Percentiles rank a stretch among this genome's conserved stretches.
Conservation (phyloP, 23 tunicate genomes). For the Halocynthia aurantium region DNA sequence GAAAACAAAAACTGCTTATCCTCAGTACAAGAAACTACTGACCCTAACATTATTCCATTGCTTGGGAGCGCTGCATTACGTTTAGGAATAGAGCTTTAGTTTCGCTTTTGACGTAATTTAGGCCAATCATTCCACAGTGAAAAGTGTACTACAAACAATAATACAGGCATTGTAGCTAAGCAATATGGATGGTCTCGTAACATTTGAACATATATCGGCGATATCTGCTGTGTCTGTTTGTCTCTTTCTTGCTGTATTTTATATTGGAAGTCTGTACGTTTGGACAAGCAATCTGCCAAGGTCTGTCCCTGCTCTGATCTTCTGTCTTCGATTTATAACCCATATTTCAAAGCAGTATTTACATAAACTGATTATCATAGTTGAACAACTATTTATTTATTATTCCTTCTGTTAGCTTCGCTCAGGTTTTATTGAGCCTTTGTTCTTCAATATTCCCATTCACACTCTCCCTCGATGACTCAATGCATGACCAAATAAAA, state of each 20-base stretch:
- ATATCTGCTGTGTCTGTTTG: constrained; percentile 13
- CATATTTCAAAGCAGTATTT: not conserved
- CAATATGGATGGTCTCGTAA: not conserved
- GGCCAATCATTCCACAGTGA: no score
- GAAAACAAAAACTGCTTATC: no score
- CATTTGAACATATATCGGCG: not conserved
- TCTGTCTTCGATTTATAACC: not conserved
- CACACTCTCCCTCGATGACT: not conserved
- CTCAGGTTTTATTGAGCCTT: not conserved
- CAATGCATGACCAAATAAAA: not conserved
- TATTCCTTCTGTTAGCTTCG: no score
- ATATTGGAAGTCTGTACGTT: constrained; percentile 82
- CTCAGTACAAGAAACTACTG: no score
- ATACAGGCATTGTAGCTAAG: no score
- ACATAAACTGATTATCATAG: not conserved
- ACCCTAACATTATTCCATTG: no score
- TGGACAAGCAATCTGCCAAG: constrained; percentile 57
- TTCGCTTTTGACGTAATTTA: no score
- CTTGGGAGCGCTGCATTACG: no score
- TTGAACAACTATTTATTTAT: no score
- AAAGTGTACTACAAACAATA: no score
- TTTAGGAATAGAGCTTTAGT: no score
- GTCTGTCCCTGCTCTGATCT: constrained; percentile 8
- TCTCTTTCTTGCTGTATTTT: constrained; percentile 41
- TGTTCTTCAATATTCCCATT: not conserved